These are phyloP conservation scores for Eupsilia transversa DNA, from an alignment of 2,888 invertebrate genomes.

Conservation along the genomic window DNA sequence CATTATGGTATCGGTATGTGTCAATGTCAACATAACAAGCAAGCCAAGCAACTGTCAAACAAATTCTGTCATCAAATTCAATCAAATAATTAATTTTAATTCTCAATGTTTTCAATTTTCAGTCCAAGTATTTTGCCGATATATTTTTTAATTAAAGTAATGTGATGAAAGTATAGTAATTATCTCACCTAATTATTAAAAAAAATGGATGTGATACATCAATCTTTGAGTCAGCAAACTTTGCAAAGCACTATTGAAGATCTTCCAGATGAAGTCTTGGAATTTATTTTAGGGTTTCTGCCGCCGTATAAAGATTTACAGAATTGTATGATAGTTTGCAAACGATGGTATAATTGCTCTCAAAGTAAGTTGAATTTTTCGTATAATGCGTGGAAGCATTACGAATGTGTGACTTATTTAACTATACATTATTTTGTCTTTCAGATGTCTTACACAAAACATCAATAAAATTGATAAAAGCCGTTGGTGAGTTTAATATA, in stretches of 20 bases:
- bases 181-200: slow-evolving; percentile 35
- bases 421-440: slow-evolving; percentile 67
- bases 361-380: slow-evolving; percentile 92
- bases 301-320: slow-evolving; percentile 97
- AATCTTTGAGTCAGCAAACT: slow-evolving; percentile 78
- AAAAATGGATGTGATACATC: slow-evolving; percentile 83
- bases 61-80: slow-evolving; percentile 63
- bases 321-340: slow-evolving; percentile 96
- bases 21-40: slow-evolving; percentile 4
- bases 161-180: slow-evolving; percentile 58
- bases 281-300: slow-evolving; percentile 96
- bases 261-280: slow-evolving; percentile 97
- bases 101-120: slow-evolving; percentile 67
- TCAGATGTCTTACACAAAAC: slow-evolving; percentile 95
- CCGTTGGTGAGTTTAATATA: slow-evolving; percentile 94
- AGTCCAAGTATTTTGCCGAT: slow-evolving; percentile 46
- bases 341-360: slow-evolving; percentile 95
- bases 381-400: neutral
- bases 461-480: slow-evolving; percentile 93
- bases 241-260: slow-evolving; percentile 90
- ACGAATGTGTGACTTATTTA: slow-evolving; percentile 6
- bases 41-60: slow-evolving; percentile 29
- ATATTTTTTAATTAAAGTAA: slow-evolving; percentile 51
- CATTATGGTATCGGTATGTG: too few relatives aligned
- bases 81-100: slow-evolving; percentile 54